These are phyloP conservation scores for Drosophila nikananu DNA, from an alignment of 1,140 invertebrate species.

Conservation along the genomic window DNA sequence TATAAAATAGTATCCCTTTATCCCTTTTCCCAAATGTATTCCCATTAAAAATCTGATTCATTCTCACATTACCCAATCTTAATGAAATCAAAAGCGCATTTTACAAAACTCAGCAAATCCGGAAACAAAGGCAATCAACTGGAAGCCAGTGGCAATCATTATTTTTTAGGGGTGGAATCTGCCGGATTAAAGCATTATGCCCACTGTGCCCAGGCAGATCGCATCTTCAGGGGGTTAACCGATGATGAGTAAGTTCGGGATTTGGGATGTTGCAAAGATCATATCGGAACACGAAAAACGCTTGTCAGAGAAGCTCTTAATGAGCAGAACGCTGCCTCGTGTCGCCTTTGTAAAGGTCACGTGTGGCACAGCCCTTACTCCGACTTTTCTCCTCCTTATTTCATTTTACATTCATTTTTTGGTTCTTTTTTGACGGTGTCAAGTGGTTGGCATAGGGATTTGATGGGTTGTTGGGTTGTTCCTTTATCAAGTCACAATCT, in stretches of 20 bases:
- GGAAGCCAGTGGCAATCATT: conserved; percentile 39
- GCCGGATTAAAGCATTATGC: conserved; percentile 44
- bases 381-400: neutral
- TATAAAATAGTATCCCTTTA: too few relatives aligned
- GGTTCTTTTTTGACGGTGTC: conserved; percentile 41
- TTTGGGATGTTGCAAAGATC: conserved; percentile 56
- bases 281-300: conserved; percentile 61
- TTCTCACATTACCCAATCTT: conserved; percentile 25
- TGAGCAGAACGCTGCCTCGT: conserved; percentile 77
- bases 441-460: conserved; percentile 46
- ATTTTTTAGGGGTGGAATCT: conserved; percentile 4
- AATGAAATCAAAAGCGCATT: conserved; percentile 41
- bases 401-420: neutral
- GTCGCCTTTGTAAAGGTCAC: conserved; percentile 67
- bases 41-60: conserved; percentile 15
- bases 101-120: conserved; percentile 14
- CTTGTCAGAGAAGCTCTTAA: conserved; percentile 70
- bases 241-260: conserved; percentile 10
- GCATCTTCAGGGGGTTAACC: conserved; percentile 15
- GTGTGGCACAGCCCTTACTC: conserved; percentile 36
- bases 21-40: neutral
- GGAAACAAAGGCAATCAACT: conserved; percentile 59
- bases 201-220: conserved; percentile 57
- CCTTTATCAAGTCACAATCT: conserved; percentile 6
- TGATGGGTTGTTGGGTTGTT: conserved; percentile 28